These are phyloP conservation scores for Champsocephalus gunnari DNA, from an alignment of 2,797 vertebrate species.

Conservation along the genomic window DNA sequence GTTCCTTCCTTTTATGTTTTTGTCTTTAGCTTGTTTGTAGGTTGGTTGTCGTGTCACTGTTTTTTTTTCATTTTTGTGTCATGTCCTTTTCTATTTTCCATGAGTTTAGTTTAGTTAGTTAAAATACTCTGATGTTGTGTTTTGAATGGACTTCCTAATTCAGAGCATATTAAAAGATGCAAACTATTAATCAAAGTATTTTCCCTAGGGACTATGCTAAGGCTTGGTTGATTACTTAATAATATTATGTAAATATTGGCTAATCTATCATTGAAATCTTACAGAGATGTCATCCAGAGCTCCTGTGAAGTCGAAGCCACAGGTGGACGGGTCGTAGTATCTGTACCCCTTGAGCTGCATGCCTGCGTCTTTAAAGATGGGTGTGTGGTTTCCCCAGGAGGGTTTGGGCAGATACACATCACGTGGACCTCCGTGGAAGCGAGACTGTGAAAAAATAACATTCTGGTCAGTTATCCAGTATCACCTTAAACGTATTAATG, in stretches of 20 bases:
- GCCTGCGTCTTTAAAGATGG: conserved; percentile 97
- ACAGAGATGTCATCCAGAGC: conserved; percentile 96
- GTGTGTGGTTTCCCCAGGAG: conserved; percentile 98
- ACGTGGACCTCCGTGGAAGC: conserved; percentile 90
- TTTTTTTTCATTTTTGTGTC: no score
- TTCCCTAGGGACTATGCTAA: not conserved
- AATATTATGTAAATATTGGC: not conserved
- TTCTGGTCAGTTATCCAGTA: not conserved
- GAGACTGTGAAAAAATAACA: conserved; percentile 82
- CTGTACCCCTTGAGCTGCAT: conserved; percentile 94
- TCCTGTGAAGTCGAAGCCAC: conserved; percentile 95
- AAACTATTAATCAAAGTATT: not conserved
- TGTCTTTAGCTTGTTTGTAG: no score
- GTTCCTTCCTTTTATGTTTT: no score
- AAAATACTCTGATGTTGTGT: not conserved
- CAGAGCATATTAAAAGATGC: not conserved
- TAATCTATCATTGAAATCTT: conserved; percentile 65
- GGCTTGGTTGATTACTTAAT: not conserved
- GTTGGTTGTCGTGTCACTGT: no score
- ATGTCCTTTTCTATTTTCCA: no score
- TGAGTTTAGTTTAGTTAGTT: no score
- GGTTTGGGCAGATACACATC: conserved; percentile 97
- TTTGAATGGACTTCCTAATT: not conserved
- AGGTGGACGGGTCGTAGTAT: conserved; percentile 96
- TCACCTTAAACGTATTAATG: not conserved